These are phyloP conservation scores for Limnephilus rhombicus DNA, from an alignment of 2,888 invertebrate species.

Conservation along the genomic window DNA sequence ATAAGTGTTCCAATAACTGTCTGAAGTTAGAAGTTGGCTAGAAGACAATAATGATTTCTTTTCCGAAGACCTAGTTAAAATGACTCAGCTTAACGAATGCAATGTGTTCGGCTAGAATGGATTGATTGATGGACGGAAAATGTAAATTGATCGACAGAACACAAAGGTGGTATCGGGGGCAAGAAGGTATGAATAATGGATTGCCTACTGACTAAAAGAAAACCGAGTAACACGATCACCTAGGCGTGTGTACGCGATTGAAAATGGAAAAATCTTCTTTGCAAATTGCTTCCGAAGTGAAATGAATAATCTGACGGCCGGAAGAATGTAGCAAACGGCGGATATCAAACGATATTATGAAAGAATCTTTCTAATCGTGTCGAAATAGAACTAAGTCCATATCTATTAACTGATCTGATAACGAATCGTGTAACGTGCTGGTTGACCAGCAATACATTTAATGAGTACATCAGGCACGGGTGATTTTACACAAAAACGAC, in stretches of 20 bases:
- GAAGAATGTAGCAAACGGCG: not conserved
- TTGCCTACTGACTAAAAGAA: not conserved
- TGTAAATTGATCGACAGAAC: slow-evolving; percentile 30
- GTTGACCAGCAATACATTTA: not conserved
- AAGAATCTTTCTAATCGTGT: not conserved
- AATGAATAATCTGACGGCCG: not conserved
- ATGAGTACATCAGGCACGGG: not conserved
- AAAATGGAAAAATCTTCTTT: not conserved
- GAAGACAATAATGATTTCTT: not conserved
- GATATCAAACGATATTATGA: not conserved
- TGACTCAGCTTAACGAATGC: slow-evolving; percentile 5
- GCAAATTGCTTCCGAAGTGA: not conserved
- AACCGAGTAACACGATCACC: not conserved
- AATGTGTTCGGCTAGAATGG: not conserved
- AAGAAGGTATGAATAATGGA: slow-evolving; percentile 15
- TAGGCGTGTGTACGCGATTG: not conserved
- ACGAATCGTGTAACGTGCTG: not conserved
- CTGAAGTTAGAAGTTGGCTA: not conserved
- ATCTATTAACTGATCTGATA: not conserved
- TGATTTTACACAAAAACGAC: too few species aligned
- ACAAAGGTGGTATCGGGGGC: not conserved
- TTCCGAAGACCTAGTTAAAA: not conserved
- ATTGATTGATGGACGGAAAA: slow-evolving; percentile 18
- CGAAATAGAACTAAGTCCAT: not conserved
- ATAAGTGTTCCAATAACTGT: not conserved